Base-by-base conservation (phyloP, 1,140 invertebrate genomes). In the Solenopsis invicta region DNA sequence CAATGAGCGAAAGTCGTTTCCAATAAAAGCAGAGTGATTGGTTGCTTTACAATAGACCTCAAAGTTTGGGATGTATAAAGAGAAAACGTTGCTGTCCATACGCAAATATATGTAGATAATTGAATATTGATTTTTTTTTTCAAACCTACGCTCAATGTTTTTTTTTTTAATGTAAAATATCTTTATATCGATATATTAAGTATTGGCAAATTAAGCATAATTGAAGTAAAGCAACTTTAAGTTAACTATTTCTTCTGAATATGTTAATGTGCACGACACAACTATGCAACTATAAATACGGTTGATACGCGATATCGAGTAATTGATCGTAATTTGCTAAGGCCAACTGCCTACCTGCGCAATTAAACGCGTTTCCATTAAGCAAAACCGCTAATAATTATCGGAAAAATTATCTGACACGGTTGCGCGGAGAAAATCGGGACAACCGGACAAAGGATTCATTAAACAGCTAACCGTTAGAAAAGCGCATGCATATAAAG, bases 391-490 rank as follows among this genome's bases (percentile, higher is more conserved):
- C 24, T 21, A 64, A 41, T 29, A 13, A 45, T 50, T 66, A 34
- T 4, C 5, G 61, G 45, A 50, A 64, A 69, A 45, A 56, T 54
- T 56, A 59, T 21, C 24, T 34, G 64, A 45, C 29, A 50, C 29
- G 34, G 21, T 74, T 5, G 12, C 41, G 24, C 18, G 59, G 2
- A 8, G 6, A 18, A 59, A 67, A 69, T 59, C 50, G 45, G 18
- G 13, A n/a, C n/a, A n/a, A 29, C 18, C 16, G 48, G 18, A 45
- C 37, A 56, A 37, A 77, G 18, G 34, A 61, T 29, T 29, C 50
- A 37, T 76, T 54, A 54, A 86, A 48, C 71, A 16, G 56, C 21
- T 12, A 66, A 56, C 8, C 5, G 45, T 50, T 8, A 62, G 50
- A 82, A 50, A 81, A 62, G 34, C 18, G 16, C 13, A n/a, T 12